phyloP scores from a whole-genome alignment of 2,797 vertebrate species.

The Leuciscus waleckii region DNA sequence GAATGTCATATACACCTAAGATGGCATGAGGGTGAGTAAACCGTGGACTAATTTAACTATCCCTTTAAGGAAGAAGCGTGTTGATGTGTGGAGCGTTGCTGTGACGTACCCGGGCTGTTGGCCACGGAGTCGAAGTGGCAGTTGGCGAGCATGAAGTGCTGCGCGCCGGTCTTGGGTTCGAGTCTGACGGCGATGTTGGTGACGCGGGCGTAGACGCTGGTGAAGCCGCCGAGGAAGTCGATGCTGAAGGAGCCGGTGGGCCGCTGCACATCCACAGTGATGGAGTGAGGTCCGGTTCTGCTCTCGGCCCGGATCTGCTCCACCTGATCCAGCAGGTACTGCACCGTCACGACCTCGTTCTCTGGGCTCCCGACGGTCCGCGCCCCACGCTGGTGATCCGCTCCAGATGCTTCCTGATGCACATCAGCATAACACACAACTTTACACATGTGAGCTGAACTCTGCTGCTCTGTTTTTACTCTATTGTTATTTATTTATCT shows the following conservation, averaged over 20 bases:
- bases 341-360: constrained; percentile 92
- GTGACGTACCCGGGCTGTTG: constrained; percentile 87
- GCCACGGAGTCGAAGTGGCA: constrained; percentile 98
- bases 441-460: not conserved
- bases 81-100: not conserved
- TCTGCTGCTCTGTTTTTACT: not conserved
- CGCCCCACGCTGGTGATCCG: constrained; percentile 89
- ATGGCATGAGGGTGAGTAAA: no score
- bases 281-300: constrained; percentile 74
- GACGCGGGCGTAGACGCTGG: constrained; percentile 94
- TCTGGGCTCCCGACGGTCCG: constrained; percentile 91
- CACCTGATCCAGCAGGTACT: constrained; percentile 89
- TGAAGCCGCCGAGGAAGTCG: constrained; percentile 96
- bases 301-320: constrained; percentile 80
- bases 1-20: no score
- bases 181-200: constrained; percentile 91
- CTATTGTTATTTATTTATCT: not conserved
- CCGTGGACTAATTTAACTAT: no score
- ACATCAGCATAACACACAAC: constrained; percentile 30
- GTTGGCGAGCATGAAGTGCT: constrained; percentile 93
- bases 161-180: constrained; percentile 84
- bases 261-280: constrained; percentile 87
- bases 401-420: constrained; percentile 87
- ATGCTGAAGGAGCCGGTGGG: constrained; percentile 95
- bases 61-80: no score